Base-by-base conservation (phyloP, 2,797 vertebrate genomes). In the Antrozous pallidus region DNA sequence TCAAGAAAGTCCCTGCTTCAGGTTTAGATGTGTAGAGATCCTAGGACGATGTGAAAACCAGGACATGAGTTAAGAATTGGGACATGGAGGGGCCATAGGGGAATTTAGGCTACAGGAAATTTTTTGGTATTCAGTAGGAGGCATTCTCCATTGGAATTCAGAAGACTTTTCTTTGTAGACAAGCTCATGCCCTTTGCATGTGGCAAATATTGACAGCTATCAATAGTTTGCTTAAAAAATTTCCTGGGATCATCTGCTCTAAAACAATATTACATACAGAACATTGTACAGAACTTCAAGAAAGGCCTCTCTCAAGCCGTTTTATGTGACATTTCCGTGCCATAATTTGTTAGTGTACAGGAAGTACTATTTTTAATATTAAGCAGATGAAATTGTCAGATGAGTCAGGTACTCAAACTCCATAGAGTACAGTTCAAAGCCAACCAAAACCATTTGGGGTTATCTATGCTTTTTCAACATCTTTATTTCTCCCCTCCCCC, bases 291-390 rank as follows among this genome's bases (percentile, higher is more conserved):
- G 47, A 93, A 90, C 8, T 70, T 69, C 86, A 79, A 65, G 33
- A 84, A n/a, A 10, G 40, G 28, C 63, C 47, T 91, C n/a, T 74
- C 61, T 63, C 63, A 91, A 61, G 47, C 47, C 63, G 5, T 71
- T 88, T 96, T 81, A 80, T 47, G 22, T 67, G 63, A 40, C 33
- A 42, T 63, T 17, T n/a, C n/a, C n/a, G 40, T 20, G 11, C 26
- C 17, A 28, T 71, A 36, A 47, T 69, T 49, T 42, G 20, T 77
- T 31, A 70, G 20, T 61, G 22, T 36, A 65, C 42, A 82, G 65
- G 58, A 93, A 91, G 45, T 51, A 16, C 22, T 8, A 65, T 84
- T 78, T 92, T 93, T 80, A 70, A 79, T 78, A 58, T 61, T 92
- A 93, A 92, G 38, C 24, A 54, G 92, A 82, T 31, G n/a, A 65